Conservation (phyloP, 2,113 vertebrate genomes). For the Malaclemys terrapin region DNA sequence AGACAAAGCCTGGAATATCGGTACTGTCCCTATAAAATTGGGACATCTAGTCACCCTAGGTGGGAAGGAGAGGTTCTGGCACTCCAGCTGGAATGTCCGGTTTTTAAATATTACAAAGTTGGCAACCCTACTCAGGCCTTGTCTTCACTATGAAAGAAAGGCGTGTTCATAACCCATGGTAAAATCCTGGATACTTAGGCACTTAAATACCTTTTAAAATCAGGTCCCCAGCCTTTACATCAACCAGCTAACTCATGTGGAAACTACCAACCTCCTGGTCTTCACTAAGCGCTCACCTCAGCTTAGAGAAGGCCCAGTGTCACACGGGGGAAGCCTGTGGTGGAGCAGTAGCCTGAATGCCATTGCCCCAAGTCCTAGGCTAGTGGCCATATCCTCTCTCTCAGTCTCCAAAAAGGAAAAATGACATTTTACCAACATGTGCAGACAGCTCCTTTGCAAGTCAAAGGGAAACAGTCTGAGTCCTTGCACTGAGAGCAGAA, state of each 20-base stretch:
- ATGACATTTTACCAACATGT: accelerated
- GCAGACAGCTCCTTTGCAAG: background rate
- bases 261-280: background rate
- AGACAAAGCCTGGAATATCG: too few relatives aligned
- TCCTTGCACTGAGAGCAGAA: accelerated
- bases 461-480: background rate
- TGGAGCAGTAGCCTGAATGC: background rate
- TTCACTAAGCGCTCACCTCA: background rate
- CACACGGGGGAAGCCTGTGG: accelerated
- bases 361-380: background rate
- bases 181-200: background rate
- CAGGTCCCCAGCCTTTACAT: background rate
- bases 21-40: too few relatives aligned
- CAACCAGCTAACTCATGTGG: background rate
- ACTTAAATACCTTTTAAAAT: background rate
- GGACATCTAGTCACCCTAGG: too few relatives aligned
- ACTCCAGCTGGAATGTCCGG: too few relatives aligned
- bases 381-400: accelerated
- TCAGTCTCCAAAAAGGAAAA: background rate
- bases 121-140: background rate
- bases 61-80: too few relatives aligned
- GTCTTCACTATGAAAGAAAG: background rate
- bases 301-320: background rate
- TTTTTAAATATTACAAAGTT: too few relatives aligned
- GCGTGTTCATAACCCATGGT: background rate